phyloP scores from a whole-genome alignment of 2,113 vertebrate species.

The Spheniscus mendiculus region DNA sequence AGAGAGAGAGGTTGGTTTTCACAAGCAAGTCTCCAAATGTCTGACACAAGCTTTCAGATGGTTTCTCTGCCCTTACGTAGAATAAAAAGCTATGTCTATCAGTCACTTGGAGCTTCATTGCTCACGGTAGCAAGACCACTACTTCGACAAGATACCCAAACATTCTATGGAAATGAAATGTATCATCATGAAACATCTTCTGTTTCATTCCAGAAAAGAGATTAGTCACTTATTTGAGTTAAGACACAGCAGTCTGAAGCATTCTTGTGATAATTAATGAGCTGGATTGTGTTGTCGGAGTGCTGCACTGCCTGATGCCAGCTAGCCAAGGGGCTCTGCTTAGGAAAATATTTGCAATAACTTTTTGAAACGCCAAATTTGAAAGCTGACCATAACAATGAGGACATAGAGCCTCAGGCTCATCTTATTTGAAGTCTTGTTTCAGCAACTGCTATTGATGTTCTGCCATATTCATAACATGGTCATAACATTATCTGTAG shows the following conservation, averaged over 20 bases:
- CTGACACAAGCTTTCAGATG: background rate
- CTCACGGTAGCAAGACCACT: background rate
- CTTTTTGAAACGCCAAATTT: background rate
- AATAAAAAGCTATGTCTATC: background rate
- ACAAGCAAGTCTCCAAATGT: background rate
- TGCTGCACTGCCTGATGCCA: background rate
- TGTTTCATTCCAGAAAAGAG: background rate
- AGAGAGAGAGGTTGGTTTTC: background rate
- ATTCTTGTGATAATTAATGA: background rate
- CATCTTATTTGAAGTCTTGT: background rate
- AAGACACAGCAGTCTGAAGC: background rate
- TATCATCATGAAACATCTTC: background rate
- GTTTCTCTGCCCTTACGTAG: background rate
- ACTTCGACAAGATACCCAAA: background rate
- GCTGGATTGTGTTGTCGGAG: background rate
- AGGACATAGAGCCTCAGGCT: background rate
- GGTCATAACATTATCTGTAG: background rate
- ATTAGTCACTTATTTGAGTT: background rate
- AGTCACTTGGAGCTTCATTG: background rate
- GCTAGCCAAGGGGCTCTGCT: background rate
- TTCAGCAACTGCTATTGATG: background rate
- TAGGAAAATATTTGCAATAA: background rate
- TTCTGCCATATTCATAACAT: background rate
- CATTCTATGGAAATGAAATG: background rate
- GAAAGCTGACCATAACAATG: background rate